A percentile compares a stretch with the other conserved stretches of the same genome.
Conservation (phyloP, 2,797 vertebrate genomes). For the Cossypha heuglini region DNA sequence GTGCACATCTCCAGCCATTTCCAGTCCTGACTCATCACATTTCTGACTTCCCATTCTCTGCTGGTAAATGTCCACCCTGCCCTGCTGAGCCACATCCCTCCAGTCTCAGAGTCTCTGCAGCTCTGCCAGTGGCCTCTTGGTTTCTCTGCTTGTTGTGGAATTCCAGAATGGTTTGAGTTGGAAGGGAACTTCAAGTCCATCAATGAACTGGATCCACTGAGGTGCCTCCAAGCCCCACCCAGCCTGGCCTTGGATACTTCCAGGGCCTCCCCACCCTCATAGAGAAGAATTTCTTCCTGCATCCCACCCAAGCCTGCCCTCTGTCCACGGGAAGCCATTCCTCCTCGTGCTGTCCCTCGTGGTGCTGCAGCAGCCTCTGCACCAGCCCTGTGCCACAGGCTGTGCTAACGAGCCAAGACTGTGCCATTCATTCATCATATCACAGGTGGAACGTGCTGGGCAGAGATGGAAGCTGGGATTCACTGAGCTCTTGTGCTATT, state of each 20-base stretch:
- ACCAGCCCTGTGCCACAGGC: fast-evolving
- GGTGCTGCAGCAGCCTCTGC: background rate
- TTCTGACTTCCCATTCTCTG: background rate
- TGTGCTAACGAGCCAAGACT: fast-evolving
- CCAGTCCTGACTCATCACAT: background rate
- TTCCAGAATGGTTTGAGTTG: background rate
- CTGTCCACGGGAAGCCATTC: fast-evolving
- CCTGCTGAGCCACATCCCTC: background rate
- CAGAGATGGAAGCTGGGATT: background rate
- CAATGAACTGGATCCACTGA: background rate
- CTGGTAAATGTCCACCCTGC: background rate
- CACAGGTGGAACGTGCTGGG: background rate
- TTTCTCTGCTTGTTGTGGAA: background rate
- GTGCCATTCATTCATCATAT: fast-evolving
- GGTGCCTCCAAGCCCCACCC: background rate
- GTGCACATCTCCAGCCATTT: background rate
- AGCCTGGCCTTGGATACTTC: background rate
- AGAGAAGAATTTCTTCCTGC: background rate
- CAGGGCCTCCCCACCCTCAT: background rate
- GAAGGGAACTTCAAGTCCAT: background rate
- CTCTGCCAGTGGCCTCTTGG: background rate
- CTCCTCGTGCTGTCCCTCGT: background rate
- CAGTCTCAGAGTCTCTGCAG: background rate
- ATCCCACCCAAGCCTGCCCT: background rate
- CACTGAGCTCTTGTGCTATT: background rate